Conservation (phyloP, 2,797 vertebrate species). For the Eulemur rubriventer region DNA sequence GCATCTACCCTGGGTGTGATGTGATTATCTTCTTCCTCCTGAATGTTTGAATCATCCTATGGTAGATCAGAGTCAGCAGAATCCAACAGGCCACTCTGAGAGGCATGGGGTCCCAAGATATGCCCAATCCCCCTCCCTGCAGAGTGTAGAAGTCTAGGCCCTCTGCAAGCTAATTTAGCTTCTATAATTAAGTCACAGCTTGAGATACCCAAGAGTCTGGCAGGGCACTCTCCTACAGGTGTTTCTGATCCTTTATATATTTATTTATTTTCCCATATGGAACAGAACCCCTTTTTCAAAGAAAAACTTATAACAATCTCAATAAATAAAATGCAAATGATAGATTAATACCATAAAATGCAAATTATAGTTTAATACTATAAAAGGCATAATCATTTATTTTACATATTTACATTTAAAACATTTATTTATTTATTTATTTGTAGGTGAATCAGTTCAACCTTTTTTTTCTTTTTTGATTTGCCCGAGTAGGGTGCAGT, state of each 20-base stretch:
- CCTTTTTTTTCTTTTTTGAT: background rate
- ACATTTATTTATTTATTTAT: background rate
- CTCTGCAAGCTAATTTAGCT: background rate
- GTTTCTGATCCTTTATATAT: background rate
- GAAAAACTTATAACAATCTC: conserved; percentile 19
- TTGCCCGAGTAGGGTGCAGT: no score
- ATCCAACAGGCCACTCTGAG: background rate
- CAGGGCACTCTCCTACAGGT: background rate
- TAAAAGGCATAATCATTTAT: background rate
- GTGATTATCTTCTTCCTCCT: background rate
- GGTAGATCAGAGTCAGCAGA: background rate
- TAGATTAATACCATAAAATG: background rate
- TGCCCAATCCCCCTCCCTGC: background rate
- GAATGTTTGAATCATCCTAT: background rate
- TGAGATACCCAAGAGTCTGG: background rate
- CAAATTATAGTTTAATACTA: background rate
- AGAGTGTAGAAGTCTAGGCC: background rate
- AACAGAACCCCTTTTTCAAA: conserved; percentile 2
- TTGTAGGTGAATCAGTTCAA: background rate
- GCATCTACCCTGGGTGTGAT: background rate
- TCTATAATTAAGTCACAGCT: background rate
- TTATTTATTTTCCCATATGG: background rate
- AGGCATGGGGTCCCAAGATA: background rate
- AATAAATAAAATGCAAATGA: background rate
- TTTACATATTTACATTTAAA: conserved; percentile 1